These are phyloP conservation scores for Peromyscus californicus DNA, from an alignment of 2,113 vertebrate species.

Conservation along the genomic window DNA sequence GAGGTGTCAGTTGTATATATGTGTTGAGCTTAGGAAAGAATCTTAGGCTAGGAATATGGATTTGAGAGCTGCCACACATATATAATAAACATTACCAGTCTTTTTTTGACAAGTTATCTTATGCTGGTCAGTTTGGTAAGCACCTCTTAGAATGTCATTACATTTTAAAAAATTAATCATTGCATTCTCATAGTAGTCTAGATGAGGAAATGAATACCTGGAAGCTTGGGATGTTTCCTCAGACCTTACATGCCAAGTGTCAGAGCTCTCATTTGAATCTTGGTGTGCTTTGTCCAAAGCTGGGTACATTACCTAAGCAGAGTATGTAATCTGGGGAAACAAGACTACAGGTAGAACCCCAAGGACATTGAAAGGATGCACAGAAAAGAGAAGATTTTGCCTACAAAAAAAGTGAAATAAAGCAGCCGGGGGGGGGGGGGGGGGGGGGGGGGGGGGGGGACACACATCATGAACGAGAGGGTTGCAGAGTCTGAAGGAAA, in stretches of 20 bases:
- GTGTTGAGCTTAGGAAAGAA: conserved; percentile 10
- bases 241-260: neutral
- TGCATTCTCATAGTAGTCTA: conserved; percentile 14
- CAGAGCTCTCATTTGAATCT: neutral
- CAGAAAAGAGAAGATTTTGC: neutral
- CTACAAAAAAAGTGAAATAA: conserved; percentile 10
- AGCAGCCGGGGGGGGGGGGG: neutral
- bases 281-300: neutral
- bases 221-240: conserved; percentile 25
- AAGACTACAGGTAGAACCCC: neutral
- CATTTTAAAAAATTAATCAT: neutral
- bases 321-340: conserved; percentile 2
- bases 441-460: too few species aligned
- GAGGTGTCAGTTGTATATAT: conserved; percentile 8
- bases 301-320: neutral
- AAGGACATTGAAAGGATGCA: neutral
- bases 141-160: conserved; percentile 17
- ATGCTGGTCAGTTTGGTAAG: neutral
- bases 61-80: neutral
- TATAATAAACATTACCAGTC: neutral
- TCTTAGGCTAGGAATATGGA: neutral
- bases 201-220: neutral
- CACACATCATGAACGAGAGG: neutral
- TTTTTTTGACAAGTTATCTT: conserved; percentile 42
- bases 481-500: neutral